Evolutionary conservation across 2,797 vertebrate species (phyloP).

Genomic region (Luscinia megarhynchos): DNA sequence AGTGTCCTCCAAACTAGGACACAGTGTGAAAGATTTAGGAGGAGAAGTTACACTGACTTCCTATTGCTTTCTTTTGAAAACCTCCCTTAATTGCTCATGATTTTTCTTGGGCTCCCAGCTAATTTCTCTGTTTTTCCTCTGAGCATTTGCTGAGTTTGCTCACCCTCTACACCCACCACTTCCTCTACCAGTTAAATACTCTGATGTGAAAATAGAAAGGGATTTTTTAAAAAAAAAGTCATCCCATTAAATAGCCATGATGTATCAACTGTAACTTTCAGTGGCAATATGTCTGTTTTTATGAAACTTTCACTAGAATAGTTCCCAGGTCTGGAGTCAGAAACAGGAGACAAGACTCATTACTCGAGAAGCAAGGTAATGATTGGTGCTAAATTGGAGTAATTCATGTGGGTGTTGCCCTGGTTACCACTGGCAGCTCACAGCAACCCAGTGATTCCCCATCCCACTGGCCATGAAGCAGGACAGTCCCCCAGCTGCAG

Average conservation of each 20-base stretch:
- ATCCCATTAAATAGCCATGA: background rate
- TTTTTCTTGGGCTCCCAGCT: background rate
- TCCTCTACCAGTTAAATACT: background rate
- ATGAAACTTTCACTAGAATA: background rate
- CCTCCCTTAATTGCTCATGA: background rate
- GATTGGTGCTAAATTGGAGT: accelerated
- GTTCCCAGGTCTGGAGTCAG: background rate
- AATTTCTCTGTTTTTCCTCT: background rate
- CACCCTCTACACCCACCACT: background rate
- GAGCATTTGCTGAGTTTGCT: background rate
- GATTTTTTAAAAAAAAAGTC: background rate
- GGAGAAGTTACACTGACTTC: background rate
- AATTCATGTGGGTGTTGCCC: background rate
- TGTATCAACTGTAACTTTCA: background rate
- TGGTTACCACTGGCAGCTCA: background rate
- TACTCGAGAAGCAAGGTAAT: background rate
- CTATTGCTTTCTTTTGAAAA: background rate
- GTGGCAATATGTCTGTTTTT: background rate
- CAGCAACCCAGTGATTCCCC: accelerated
- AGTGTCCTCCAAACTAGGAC: background rate
- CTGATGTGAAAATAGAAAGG: background rate
- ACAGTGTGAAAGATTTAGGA: background rate
- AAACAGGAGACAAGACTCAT: background rate
- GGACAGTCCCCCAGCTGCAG: background rate
- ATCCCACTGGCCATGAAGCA: accelerated